Percentiles rank a stretch among this genome's conserved stretches.
Evolutionary conservation across 1,140 invertebrate genomes (phyloP).

Genomic region (Schlechtendalia chinensis): DNA sequence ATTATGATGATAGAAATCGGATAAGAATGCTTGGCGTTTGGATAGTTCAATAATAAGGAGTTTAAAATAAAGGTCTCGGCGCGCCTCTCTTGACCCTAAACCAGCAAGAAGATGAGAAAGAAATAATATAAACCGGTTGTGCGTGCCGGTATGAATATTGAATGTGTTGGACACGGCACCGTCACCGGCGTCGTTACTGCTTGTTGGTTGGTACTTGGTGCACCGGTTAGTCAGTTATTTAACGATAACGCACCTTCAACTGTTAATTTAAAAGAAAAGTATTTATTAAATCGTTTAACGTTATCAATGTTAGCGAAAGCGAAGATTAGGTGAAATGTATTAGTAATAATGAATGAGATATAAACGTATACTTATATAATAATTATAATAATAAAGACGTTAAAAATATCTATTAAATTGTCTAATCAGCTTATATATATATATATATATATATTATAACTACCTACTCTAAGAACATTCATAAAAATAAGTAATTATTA

Average conservation of each 20-base stretch:
- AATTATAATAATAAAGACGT: background rate
- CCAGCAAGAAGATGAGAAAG: conserved; percentile 24
- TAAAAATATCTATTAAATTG: background rate
- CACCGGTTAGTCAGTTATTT: background rate
- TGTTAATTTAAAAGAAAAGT: background rate
- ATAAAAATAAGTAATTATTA: too few species aligned
- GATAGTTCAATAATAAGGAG: conserved; percentile 28
- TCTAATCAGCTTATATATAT: background rate
- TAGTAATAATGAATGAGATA: background rate
- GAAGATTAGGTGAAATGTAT: background rate
- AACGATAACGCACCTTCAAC: background rate
- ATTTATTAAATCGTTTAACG: background rate
- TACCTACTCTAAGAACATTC: too few species aligned
- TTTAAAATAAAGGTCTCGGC: conserved; percentile 39
- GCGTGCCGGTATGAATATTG: conserved; percentile 35
- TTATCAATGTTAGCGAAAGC: background rate
- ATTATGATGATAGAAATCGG: conserved; percentile 38
- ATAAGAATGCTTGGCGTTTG: background rate
- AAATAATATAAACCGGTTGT: conserved; percentile 45
- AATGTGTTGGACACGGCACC: conserved; percentile 17
- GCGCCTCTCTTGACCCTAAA: conserved; percentile 46
- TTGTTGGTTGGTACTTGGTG: background rate
- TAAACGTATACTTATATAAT: background rate
- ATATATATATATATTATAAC: too few species aligned
- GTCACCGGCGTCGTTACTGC: background rate